Conservation (phyloP, 1,140 invertebrate species). For the Trigoniulus corallinus region DNA sequence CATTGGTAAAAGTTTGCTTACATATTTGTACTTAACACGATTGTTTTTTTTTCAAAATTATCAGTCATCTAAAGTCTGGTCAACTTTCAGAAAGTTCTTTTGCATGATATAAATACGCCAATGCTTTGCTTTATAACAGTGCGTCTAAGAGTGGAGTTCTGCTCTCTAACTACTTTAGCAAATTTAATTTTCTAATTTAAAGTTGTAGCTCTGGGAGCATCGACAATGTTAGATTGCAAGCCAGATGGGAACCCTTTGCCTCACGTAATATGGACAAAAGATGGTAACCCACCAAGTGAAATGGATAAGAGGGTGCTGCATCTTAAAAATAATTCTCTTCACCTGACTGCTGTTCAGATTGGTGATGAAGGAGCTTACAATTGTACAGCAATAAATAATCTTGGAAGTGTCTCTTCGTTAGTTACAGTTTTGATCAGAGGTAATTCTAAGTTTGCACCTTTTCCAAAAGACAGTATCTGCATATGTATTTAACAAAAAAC, state of each 20-base stretch:
- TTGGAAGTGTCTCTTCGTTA: constrained; percentile 20
- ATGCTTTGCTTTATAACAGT: too few species aligned
- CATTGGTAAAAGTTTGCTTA: too few species aligned
- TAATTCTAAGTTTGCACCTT: constrained; percentile 6
- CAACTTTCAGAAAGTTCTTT: too few species aligned
- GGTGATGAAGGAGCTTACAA: constrained; percentile 22
- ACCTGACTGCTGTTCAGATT: constrained; percentile 24
- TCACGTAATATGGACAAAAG: constrained; percentile 23
- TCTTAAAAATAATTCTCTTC: constrained; percentile 28
- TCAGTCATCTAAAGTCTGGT: too few species aligned
- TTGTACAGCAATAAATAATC: constrained; percentile 24
- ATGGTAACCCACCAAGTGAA: constrained; percentile 13
- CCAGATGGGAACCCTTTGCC: constrained; percentile 25
- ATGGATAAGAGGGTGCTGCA: constrained; percentile 19
- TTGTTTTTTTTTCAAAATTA: too few species aligned
- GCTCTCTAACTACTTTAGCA: not conserved
- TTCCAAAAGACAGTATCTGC: not conserved
- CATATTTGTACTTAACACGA: not conserved
- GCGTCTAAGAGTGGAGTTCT: too few species aligned
- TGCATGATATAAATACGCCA: too few species aligned
- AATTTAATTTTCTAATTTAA: not conserved
- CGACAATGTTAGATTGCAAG: constrained; percentile 24
- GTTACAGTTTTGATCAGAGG: constrained; percentile 24
- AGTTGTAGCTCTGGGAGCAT: constrained; percentile 19
- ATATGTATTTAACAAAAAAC: too few species aligned